These are phyloP conservation scores for Pheosia gnoma DNA, from an alignment of 2,888 invertebrate genomes.

Conservation along the genomic window DNA sequence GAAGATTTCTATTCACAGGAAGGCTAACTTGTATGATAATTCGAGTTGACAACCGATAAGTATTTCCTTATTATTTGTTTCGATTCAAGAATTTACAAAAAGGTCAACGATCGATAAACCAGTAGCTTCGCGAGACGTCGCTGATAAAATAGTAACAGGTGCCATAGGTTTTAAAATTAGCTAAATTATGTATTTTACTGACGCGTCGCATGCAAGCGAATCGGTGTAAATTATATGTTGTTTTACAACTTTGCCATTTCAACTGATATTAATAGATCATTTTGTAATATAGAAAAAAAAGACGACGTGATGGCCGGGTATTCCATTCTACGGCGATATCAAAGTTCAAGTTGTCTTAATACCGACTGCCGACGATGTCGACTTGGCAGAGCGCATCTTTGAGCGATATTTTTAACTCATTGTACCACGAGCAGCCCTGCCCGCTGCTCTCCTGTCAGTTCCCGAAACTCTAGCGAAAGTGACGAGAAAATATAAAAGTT, in stretches of 20 bases:
- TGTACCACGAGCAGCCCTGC: conserved; percentile 76
- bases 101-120: conserved; percentile 44
- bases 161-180: not conserved
- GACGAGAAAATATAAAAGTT: conserved; percentile 58
- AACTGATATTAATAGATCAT: no score
- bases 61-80: conserved; percentile 24
- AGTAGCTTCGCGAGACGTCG: not conserved
- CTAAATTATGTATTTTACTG: not conserved
- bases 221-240: no score
- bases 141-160: conserved; percentile 1
- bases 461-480: conserved; percentile 73
- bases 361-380: conserved; percentile 62
- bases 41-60: conserved; percentile 21
- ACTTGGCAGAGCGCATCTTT: conserved; percentile 82
- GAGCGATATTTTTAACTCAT: conserved; percentile 84
- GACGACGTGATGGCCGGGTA: conserved; percentile 43
- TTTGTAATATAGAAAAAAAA: not conserved
- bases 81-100: conserved; percentile 13
- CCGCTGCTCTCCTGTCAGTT: conserved; percentile 71
- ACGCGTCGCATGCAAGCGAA: not conserved
- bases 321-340: conserved; percentile 56
- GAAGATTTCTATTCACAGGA: not conserved
- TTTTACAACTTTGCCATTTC: no score
- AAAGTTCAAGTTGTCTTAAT: conserved; percentile 77
- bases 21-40: conserved; percentile 2